Conservation (phyloP, 2,888 invertebrate species). For the Meganola albula region DNA sequence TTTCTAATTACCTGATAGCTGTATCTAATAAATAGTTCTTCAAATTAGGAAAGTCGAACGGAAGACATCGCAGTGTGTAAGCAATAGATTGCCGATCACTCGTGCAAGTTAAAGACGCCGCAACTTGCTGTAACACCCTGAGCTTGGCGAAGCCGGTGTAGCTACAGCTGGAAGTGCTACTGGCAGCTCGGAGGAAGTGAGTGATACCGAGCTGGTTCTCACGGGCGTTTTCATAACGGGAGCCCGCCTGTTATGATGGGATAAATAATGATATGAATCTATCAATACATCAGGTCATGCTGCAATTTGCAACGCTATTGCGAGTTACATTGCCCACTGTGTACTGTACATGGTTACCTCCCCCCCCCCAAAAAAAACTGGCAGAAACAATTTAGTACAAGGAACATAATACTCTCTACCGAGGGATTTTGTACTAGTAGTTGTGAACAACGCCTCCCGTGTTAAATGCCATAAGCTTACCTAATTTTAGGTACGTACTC, state of each 20-base stretch:
- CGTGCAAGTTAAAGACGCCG: conserved; percentile 81
- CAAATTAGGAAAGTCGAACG: conserved; percentile 35
- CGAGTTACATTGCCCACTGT: too few species aligned
- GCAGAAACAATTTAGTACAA: too few species aligned
- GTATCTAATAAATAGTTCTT: conserved; percentile 52
- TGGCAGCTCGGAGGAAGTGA: conserved; percentile 86
- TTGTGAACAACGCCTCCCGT: too few species aligned
- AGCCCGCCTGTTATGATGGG: conserved; percentile 90
- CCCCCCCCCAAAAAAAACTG: too few species aligned
- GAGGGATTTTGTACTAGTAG: too few species aligned
- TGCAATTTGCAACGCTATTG: too few species aligned
- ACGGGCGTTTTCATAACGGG: conserved; percentile 84
- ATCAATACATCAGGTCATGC: too few species aligned
- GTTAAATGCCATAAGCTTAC: too few species aligned
- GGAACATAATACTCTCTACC: too few species aligned
- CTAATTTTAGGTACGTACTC: too few species aligned
- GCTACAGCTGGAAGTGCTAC: conserved; percentile 83
- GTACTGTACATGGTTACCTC: too few species aligned
- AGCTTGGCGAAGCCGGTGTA: conserved; percentile 83
- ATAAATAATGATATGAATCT: too few species aligned
- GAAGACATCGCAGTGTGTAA: conserved; percentile 80
- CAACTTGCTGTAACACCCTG: conserved; percentile 84
- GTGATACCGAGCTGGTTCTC: conserved; percentile 84
- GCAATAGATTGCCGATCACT: conserved; percentile 87
- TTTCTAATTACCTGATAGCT: conserved; percentile 43